Conservation (phyloP, 2,113 vertebrate species). For the Dendropsophus ebraccatus region DNA sequence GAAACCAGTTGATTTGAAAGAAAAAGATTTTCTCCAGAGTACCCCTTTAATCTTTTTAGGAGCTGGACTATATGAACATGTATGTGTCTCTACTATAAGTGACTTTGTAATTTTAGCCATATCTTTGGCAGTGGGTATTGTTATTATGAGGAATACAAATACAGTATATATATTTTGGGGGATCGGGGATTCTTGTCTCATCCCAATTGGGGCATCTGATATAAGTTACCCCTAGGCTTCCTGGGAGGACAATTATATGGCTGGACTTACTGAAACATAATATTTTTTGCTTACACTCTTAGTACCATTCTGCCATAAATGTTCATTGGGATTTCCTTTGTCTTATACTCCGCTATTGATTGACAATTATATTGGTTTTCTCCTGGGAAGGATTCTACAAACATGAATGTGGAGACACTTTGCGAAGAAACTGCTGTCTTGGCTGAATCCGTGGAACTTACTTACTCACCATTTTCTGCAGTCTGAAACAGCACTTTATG, state of each 20-base stretch:
- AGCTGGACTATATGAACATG: no score
- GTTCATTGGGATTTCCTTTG: slow-evolving; percentile 1
- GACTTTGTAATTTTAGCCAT: no score
- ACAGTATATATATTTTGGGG: no score
- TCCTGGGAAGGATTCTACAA: not conserved
- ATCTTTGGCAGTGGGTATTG: no score
- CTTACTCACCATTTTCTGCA: not conserved
- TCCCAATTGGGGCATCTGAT: not conserved
- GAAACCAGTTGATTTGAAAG: no score
- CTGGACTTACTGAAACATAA: not conserved
- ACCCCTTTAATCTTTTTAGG: no score
- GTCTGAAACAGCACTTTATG: not conserved
- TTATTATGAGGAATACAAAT: no score
- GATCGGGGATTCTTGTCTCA: no score
- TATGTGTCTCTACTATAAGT: no score
- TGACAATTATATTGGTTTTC: slow-evolving; percentile 4
- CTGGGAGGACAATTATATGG: not conserved
- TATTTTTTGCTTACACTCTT: slow-evolving; percentile 5
- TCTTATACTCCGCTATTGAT: not conserved
- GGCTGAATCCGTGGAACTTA: not conserved
- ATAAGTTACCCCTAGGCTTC: not conserved
- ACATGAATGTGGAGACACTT: slow-evolving; percentile 4
- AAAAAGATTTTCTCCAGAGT: no score
- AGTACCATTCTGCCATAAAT: not conserved
- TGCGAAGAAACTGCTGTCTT: slow-evolving; percentile 1